Evolutionary conservation across 2,797 vertebrate species (phyloP).

Genomic region (Falco novaeseelandiae): DNA sequence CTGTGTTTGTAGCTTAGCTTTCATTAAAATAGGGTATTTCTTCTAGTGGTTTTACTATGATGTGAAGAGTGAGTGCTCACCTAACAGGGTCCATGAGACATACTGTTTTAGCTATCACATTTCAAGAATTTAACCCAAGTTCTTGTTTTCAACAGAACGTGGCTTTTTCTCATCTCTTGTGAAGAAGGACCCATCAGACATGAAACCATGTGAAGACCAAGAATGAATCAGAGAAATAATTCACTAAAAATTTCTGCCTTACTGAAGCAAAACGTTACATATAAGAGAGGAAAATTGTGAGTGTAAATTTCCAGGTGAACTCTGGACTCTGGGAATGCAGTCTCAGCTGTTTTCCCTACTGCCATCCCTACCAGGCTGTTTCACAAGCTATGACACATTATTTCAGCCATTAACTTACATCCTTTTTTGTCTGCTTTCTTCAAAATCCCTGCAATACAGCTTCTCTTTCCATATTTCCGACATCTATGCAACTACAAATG

Average conservation of each 20-base stretch:
- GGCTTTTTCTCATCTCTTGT: conserved; percentile 40
- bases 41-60: background rate
- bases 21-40: background rate
- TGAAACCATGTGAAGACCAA: conserved; percentile 60
- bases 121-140: background rate
- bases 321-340: rapidly evolving
- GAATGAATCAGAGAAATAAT: background rate
- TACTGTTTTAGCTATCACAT: background rate
- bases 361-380: background rate
- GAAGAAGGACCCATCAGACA: conserved; percentile 73
- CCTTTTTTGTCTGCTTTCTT: background rate
- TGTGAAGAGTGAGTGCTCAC: background rate
- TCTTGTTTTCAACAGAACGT: conserved; percentile 64
- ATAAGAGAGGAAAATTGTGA: background rate
- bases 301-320: background rate
- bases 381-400: background rate
- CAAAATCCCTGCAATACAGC: background rate
- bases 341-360: background rate
- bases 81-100: background rate
- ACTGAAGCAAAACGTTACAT: background rate
- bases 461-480: background rate
- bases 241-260: background rate
- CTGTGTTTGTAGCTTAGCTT: background rate
- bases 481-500: background rate
- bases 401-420: background rate